A percentile compares a stretch with the other conserved stretches of the same genome.
These are phyloP conservation scores for Triplophysa rosa DNA, from an alignment of 2,113 vertebrate species.

Conservation along the genomic window DNA sequence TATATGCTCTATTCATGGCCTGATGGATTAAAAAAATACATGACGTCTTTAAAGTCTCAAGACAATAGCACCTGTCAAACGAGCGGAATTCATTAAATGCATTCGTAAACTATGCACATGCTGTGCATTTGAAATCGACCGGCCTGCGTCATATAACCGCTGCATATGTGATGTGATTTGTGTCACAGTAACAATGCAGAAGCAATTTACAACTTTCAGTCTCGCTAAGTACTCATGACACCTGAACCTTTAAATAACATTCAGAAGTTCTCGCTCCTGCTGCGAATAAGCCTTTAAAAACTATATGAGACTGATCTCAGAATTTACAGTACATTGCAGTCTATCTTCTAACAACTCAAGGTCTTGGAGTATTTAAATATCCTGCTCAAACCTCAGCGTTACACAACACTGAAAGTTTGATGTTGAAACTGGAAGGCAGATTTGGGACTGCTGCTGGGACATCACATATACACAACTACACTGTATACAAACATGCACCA, in stretches of 20 bases:
- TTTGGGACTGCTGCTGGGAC: conserved; percentile 12
- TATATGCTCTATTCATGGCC: not conserved
- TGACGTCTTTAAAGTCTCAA: not conserved
- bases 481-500: not conserved
- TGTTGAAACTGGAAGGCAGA: conserved; percentile 32
- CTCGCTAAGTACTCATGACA: not conserved
- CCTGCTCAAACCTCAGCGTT: not conserved
- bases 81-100: not conserved
- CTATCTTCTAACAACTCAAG: not conserved
- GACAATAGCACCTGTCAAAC: not conserved
- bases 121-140: not conserved
- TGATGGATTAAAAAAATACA: not conserved
- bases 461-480: not conserved
- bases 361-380: not conserved
- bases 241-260: not conserved
- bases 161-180: not conserved
- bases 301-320: not conserved
- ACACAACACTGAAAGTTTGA: conserved; percentile 32
- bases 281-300: not conserved
- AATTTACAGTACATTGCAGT: not conserved
- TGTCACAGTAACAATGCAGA: not conserved
- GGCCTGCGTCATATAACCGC: not conserved
- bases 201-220: not conserved
- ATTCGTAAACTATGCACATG: not conserved
- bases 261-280: not conserved